Evolutionary conservation across 2,888 invertebrate species (phyloP), one percentile per base, ranked within the genome.

Genomic region (Urechis unicinctus): DNA sequence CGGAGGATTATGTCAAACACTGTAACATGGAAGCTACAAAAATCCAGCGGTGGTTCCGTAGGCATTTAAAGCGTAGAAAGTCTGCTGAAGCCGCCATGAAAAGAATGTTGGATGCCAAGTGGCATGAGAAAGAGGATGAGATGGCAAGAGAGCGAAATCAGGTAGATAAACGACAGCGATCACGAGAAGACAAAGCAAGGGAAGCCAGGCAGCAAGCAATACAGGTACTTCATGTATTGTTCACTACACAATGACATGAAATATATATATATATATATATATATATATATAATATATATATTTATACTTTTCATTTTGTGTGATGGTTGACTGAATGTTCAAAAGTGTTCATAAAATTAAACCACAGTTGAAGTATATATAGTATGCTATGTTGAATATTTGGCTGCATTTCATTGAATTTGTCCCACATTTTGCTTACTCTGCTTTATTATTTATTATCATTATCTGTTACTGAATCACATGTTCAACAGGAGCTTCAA

Each of bases 11-110:
- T 57, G 67, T 71, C 24, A 67, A 66, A 21, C 46, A 25, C 25
- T 55, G 59, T 26, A 63, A 74, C 45, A 61, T 60, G 59, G 68
- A 74, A 21, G 76, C 75, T 30, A 65, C 63, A 2, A 67, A 66
- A 54, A 74, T 76, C 31, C 77, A 76, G 64, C 60, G 65, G n/a
- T 75, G 73, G 69, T 75, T 63, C 53, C 61, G 70, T 45, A 61
- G 68, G 24, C 68, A 71, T 53, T 55, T 50, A 44, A 61, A 55
- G 21, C 55, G 67, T 28, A 55, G 60, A 36, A 65, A 59, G 42
- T 68, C 68, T 0, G 71, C 70, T 3, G 60, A 69, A 53, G 74
- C 75, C 17, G 75, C 75, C 2, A 64, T 77, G 59, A 68, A 64
- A 52, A 60, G 74, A 50, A 49, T 77, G 56, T 54, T 76, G 50